Percentiles rank a stretch among this genome's conserved stretches.
phyloP scores from a whole-genome alignment of 2,113 vertebrate species.

The Ondatra zibethicus region DNA sequence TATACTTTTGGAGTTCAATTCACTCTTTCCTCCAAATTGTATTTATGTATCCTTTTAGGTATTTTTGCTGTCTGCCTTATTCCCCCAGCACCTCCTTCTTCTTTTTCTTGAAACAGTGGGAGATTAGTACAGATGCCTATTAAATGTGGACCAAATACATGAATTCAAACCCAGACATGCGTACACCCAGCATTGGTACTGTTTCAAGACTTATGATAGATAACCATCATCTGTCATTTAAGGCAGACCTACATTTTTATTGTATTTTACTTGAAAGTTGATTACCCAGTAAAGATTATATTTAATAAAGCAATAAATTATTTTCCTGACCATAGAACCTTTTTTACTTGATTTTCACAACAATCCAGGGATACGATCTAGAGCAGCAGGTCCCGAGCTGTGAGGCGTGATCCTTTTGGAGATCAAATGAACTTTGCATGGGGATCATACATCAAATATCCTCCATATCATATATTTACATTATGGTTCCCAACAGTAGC shows the following conservation, averaged over 20 bases:
- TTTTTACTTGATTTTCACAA: background rate
- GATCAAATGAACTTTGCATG: background rate
- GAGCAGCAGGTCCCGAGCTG: background rate
- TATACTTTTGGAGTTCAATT: background rate
- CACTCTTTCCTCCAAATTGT: slow-evolving; percentile 13
- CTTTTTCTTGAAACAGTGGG: background rate
- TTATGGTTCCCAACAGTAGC: background rate
- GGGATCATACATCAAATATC: background rate
- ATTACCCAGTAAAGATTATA: background rate
- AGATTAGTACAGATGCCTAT: background rate
- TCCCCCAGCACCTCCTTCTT: background rate
- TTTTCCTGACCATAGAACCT: background rate
- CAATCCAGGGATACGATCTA: background rate
- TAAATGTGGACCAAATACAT: slow-evolving; percentile 7
- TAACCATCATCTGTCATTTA: background rate
- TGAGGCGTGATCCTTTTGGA: background rate
- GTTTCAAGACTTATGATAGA: background rate
- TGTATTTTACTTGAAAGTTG: background rate
- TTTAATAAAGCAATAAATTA: background rate
- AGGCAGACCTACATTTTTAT: background rate
- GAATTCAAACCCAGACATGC: background rate
- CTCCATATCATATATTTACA: background rate
- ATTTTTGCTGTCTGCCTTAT: background rate
- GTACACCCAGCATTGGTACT: background rate
- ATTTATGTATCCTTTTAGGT: slow-evolving; percentile 7